Evolutionary conservation across 1,140 invertebrate genomes (phyloP).

Genomic region (Diorhabda carinulata): DNA sequence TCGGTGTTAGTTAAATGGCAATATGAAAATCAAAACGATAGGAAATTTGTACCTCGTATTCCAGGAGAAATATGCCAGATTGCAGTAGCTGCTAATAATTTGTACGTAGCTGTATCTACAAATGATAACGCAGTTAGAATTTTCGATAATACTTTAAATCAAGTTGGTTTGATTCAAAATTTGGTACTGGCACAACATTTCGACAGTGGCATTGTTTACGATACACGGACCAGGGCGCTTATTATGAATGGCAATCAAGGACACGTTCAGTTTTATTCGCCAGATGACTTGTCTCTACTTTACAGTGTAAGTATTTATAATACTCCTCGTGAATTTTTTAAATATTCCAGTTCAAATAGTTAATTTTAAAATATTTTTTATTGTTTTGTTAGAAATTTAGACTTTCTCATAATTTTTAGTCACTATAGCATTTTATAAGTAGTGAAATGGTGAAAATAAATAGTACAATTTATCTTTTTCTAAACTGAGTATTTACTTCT

Average conservation of each 20-base stretch:
- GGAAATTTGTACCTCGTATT: slow-evolving; percentile 69
- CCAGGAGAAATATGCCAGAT: slow-evolving; percentile 66
- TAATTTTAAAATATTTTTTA: too few relatives aligned
- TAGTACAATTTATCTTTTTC: too few relatives aligned
- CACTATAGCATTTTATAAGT: too few relatives aligned
- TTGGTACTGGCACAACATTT: slow-evolving; percentile 60
- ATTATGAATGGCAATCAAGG: slow-evolving; percentile 75
- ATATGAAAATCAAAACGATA: slow-evolving; percentile 52
- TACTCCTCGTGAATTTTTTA: too few relatives aligned
- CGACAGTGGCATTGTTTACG: slow-evolving; percentile 62
- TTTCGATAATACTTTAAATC: slow-evolving; percentile 57
- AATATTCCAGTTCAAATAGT: too few relatives aligned
- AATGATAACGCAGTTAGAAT: slow-evolving; percentile 73
- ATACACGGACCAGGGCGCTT: slow-evolving; percentile 63
- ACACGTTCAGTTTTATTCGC: slow-evolving; percentile 76
- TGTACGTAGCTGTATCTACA: slow-evolving; percentile 63
- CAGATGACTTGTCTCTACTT: slow-evolving; percentile 61
- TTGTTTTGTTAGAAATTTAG: too few relatives aligned
- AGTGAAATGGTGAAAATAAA: too few relatives aligned
- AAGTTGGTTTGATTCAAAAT: slow-evolving; percentile 63
- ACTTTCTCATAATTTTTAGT: too few relatives aligned
- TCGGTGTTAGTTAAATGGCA: slow-evolving; percentile 78
- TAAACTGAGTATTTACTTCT: too few relatives aligned
- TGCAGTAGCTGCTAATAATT: slow-evolving; percentile 62
- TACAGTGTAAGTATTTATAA: slow-evolving; percentile 63